phyloP scores from a whole-genome alignment of 2,888 invertebrate species.

The Harpagoxenus sublaevis region DNA sequence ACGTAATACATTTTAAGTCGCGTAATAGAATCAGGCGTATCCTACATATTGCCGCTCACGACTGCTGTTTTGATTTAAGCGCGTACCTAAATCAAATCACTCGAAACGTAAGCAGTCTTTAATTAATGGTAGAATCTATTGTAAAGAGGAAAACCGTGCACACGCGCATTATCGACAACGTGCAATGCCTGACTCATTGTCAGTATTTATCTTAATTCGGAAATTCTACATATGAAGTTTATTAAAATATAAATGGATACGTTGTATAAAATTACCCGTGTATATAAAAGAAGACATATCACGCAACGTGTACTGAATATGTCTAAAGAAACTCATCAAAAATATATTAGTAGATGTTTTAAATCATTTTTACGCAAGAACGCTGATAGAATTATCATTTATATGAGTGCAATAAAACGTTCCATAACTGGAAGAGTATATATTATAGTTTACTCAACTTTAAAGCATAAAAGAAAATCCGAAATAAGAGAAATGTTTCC shows the following conservation, averaged over 20 bases:
- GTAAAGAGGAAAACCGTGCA: background rate
- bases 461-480: constrained; percentile 5
- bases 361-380: background rate
- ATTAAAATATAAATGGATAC: constrained; percentile 8
- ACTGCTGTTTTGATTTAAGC: constrained; percentile 50
- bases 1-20: constrained; percentile 56
- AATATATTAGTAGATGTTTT: background rate
- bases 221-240: constrained; percentile 10
- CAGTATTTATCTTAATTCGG: background rate
- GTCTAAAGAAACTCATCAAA: background rate
- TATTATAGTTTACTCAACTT: constrained; percentile 33
- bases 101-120: constrained; percentile 34
- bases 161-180: background rate
- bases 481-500: constrained; percentile 7
- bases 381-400: constrained; percentile 14
- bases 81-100: constrained; percentile 37
- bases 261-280: background rate
- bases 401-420: constrained; percentile 15
- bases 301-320: background rate
- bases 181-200: background rate
- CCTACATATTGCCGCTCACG: constrained; percentile 40
- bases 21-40: constrained; percentile 49
- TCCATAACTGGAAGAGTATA: background rate
- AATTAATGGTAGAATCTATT: constrained; percentile 23
- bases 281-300: background rate